Base-by-base conservation (phyloP, 2,888 invertebrate genomes). In the Amblyteles armatorius region DNA sequence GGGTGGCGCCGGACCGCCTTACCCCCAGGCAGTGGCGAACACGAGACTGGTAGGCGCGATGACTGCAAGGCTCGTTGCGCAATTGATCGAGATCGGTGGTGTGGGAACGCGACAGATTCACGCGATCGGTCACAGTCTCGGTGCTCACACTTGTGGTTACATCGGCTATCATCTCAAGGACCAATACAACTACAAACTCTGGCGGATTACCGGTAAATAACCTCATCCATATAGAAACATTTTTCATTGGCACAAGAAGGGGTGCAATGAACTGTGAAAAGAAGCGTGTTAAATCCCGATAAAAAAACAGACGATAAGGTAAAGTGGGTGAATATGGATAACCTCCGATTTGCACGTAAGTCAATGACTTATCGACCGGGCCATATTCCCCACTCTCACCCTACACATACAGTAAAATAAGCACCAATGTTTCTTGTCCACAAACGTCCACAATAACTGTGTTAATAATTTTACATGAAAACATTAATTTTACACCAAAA, bases 11-110 rank as follows among this genome's bases (percentile, higher is more conserved):
- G 96, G 96, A 85, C 98, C 98, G 0, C 98, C 98, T 0, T 99
- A 99, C 92, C 97, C 97, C 0, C 98, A 98, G 93, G 98, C 99
- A 0, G 98, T 98, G 2, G 98, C 98, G 0, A 99, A 99, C 92
- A 98, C 97, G 26, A 95, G 98, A 73, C 94, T 99, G 16, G 96
- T 98, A 1, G 98, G 98, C 0, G 96, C 96, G 0, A 97, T 98
- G 94, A 96, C 97, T 0, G 98, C 97, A 0, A 96, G 97, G 93
- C 94, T 98, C 29, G 94, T 94, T 11, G 92, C 92, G 0, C 94
- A 95, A 84, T 88, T 95, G 33, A 93, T 94, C 16, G 91, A 93
- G 73, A 88, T 93, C 80, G 94, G 94, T 0, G 92, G 92, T n/a
- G 86, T 94, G 9, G 77, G 90, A 95, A 74, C 95, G 94, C 86